phyloP scores from a whole-genome alignment of 1,140 invertebrate genomes.

The Habropoda laboriosa region DNA sequence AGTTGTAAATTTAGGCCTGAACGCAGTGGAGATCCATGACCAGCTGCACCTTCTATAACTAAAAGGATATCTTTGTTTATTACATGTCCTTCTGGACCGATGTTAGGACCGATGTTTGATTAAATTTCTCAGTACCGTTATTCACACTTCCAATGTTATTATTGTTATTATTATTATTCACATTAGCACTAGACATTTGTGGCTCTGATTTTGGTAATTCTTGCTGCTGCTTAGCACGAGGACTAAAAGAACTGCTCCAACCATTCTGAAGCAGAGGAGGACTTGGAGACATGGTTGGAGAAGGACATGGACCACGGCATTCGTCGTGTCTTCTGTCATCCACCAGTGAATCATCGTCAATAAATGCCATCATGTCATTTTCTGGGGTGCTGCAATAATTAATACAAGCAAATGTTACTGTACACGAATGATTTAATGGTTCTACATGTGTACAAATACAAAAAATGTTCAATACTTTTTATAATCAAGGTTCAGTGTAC shows the following conservation, averaged over 20 bases:
- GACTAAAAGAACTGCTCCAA: constrained; percentile 69
- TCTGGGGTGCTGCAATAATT: constrained; percentile 76
- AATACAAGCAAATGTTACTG: background rate
- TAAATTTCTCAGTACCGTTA: constrained; percentile 43
- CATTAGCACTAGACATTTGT: constrained; percentile 69
- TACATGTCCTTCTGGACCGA: too few relatives aligned
- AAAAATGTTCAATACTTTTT: background rate
- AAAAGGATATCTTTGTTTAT: background rate
- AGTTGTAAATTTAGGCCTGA: constrained; percentile 83
- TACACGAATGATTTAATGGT: background rate
- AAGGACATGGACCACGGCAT: constrained; percentile 63
- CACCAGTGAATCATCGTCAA: constrained; percentile 78
- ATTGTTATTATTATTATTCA: constrained; percentile 82
- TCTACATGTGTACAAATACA: background rate
- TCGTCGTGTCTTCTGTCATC: constrained; percentile 70
- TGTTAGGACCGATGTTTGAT: background rate
- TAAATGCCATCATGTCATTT: constrained; percentile 81
- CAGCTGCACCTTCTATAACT: constrained; percentile 73
- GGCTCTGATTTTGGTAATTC: constrained; percentile 64
- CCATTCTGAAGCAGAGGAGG: constrained; percentile 74
- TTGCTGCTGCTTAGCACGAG: constrained; percentile 54
- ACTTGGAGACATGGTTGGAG: constrained; percentile 66
- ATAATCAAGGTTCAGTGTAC: background rate
- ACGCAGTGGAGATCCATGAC: constrained; percentile 82
- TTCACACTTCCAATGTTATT: constrained; percentile 69